A percentile compares a stretch with the other conserved stretches of the same genome.
These are phyloP conservation scores for Oriolus oriolus DNA, from an alignment of 2,113 vertebrate genomes.

Conservation along the genomic window DNA sequence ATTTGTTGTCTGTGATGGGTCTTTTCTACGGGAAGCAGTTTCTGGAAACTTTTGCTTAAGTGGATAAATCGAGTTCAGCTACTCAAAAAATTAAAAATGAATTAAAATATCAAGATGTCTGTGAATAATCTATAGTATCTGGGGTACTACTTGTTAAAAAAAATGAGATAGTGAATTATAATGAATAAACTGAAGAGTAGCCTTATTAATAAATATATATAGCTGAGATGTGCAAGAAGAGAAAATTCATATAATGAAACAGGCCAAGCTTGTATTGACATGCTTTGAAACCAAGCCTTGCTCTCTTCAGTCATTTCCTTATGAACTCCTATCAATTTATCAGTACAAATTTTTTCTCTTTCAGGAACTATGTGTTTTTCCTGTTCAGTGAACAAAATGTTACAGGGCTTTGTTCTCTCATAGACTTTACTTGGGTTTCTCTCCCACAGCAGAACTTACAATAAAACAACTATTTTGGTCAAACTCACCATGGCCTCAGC, in stretches of 20 bases:
- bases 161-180: neutral
- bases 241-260: neutral
- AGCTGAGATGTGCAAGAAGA: neutral
- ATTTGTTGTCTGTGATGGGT: neutral
- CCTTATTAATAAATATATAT: neutral
- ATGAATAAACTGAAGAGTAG: neutral
- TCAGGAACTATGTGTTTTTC: neutral
- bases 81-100: neutral
- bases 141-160: neutral
- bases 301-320: neutral
- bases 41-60: neutral
- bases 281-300: neutral
- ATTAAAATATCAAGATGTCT: neutral
- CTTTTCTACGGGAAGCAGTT: neutral
- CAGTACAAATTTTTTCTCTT: neutral
- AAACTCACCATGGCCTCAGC: neutral
- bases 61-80: neutral
- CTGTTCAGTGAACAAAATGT: neutral
- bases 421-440: neutral
- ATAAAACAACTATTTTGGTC: neutral
- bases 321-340: neutral
- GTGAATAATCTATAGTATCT: neutral
- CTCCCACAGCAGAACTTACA: neutral
- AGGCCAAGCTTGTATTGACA: neutral
- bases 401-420: neutral